phyloP scores from a whole-genome alignment of 37 sponge, comb jelly and placozoan genomes.

The Spongia lamella region DNA sequence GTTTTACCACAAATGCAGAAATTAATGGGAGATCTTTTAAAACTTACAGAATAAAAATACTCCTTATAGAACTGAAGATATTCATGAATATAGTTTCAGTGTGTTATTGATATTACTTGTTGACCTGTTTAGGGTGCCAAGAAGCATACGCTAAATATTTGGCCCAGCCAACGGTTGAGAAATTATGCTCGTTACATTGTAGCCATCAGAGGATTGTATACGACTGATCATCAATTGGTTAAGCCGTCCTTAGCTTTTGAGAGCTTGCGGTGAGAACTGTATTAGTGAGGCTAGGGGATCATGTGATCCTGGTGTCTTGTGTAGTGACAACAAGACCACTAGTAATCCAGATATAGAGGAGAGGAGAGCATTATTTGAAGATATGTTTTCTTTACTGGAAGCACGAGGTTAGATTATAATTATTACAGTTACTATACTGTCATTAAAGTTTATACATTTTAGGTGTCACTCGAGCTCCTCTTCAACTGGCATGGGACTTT shows the following conservation, averaged over 20 bases:
- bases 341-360: slow-evolving; percentile 50
- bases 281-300: not conserved
- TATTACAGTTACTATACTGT: not conserved
- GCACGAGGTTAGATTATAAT: slow-evolving; percentile 26
- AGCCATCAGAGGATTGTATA: slow-evolving; percentile 47
- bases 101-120: not conserved
- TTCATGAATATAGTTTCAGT: slow-evolving; percentile 17
- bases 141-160: slow-evolving; percentile 55
- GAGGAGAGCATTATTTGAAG: slow-evolving; percentile 48
- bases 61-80: too few relatives aligned
- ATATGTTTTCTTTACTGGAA: slow-evolving; percentile 39
- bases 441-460: not conserved
- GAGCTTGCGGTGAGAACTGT: slow-evolving; percentile 46
- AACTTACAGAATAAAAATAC: too few relatives aligned
- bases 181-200: slow-evolving; percentile 58
- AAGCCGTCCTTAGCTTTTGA: slow-evolving; percentile 51
- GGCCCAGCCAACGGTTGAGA: slow-evolving; percentile 56
- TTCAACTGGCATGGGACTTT: slow-evolving; percentile 80
- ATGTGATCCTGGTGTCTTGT: too few relatives aligned
- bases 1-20: too few relatives aligned
- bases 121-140: slow-evolving; percentile 6
- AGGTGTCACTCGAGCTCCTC: slow-evolving; percentile 49
- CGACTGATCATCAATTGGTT: slow-evolving; percentile 9
- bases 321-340: slow-evolving; percentile 54
- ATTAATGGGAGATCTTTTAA: too few relatives aligned